phyloP scores from a whole-genome alignment of 2,113 vertebrate genomes.

The Heptranchias perlo region DNA sequence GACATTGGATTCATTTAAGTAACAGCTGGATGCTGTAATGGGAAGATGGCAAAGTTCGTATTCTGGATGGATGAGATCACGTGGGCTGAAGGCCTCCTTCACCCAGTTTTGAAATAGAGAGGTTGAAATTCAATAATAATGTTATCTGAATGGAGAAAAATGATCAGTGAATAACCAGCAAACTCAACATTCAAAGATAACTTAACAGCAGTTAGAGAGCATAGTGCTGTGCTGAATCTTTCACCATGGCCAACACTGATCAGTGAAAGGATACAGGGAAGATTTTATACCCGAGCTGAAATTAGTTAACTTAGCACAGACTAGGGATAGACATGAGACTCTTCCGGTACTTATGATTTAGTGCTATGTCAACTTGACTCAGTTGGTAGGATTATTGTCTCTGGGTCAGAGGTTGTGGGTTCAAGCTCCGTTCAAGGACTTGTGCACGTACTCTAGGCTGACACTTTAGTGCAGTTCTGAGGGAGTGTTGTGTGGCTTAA shows the following conservation, averaged over 20 bases:
- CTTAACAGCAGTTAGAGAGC: not conserved
- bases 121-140: too few relatives aligned
- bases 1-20: not conserved
- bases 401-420: not conserved
- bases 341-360: not conserved
- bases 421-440: not conserved
- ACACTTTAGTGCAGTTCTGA: not conserved
- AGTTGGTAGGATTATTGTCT: not conserved
- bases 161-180: not conserved
- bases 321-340: not conserved
- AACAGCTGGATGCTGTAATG: not conserved
- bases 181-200: not conserved
- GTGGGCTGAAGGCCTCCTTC: too few relatives aligned
- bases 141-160: too few relatives aligned
- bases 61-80: too few relatives aligned
- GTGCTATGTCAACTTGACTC: not conserved
- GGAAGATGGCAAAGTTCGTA: too few relatives aligned
- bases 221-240: not conserved
- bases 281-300: not conserved
- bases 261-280: not conserved
- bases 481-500: not conserved
- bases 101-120: too few relatives aligned
- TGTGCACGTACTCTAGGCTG: not conserved
- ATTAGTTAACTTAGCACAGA: not conserved
- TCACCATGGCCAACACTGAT: not conserved